Percentiles rank a stretch among this genome's conserved stretches.
These are phyloP conservation scores for Lathamus discolor DNA, from an alignment of 2,113 vertebrate genomes.

Conservation along the genomic window DNA sequence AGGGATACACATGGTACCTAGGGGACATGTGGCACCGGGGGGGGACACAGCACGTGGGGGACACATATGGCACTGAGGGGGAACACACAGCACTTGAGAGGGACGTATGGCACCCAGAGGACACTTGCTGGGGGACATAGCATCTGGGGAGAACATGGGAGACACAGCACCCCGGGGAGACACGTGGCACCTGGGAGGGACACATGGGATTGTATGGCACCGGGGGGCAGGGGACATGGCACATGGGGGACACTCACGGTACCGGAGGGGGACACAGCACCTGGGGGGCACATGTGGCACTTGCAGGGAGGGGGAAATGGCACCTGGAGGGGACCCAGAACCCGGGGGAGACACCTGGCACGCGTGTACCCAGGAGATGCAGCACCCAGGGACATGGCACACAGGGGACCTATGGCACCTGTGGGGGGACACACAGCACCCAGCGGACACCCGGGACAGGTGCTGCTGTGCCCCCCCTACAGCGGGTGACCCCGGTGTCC, in stretches of 20 bases:
- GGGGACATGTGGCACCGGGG: background rate
- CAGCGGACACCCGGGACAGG: background rate
- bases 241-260: too few species aligned
- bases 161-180: background rate
- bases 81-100: background rate
- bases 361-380: background rate
- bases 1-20: background rate
- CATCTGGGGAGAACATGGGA: background rate
- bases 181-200: background rate
- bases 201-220: background rate
- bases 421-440: background rate
- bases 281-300: background rate
- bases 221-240: background rate
- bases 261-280: background rate
- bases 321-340: background rate
- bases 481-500: background rate
- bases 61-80: background rate
- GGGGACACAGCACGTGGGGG: background rate
- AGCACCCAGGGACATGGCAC: background rate
- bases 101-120: background rate
- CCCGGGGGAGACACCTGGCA: background rate
- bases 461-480: background rate
- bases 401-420: background rate
- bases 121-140: background rate
- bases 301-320: too few species aligned